phyloP scores from a whole-genome alignment of 2,113 vertebrate genomes.

The Argyrosomus japonicus region DNA sequence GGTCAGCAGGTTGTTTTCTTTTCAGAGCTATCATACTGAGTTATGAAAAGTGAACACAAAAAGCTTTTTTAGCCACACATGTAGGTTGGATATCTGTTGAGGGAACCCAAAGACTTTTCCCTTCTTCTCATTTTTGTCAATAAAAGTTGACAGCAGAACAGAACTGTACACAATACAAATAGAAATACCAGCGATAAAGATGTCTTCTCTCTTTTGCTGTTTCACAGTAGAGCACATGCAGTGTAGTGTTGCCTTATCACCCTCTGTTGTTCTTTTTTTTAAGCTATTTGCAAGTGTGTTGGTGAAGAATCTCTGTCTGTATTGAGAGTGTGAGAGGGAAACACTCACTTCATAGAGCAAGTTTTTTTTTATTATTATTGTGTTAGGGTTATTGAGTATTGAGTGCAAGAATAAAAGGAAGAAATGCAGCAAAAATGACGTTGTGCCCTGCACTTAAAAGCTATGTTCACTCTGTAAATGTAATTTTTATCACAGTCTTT shows the following conservation, averaged over 20 bases:
- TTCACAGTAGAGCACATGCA: slow-evolving; percentile 10
- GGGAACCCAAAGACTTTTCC: not conserved
- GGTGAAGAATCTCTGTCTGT: slow-evolving; percentile 1
- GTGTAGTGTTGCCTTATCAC: not conserved
- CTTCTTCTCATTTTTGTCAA: not conserved
- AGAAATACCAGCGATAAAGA: not conserved
- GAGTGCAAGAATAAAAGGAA: slow-evolving; percentile 6
- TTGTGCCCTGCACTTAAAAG: slow-evolving; percentile 19
- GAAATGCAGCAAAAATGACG: slow-evolving; percentile 32
- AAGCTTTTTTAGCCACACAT: not conserved
- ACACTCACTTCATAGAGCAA: slow-evolving; percentile 23
- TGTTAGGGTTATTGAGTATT: not conserved
- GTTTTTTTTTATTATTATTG: not conserved
- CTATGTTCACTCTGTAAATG: slow-evolving; percentile 4
- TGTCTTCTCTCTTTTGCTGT: not conserved
- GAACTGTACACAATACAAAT: not conserved
- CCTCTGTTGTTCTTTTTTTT: not conserved
- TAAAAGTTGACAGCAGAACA: not conserved
- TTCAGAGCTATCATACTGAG: not conserved
- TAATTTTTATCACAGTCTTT: slow-evolving; percentile 13
- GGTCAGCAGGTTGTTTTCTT: not conserved
- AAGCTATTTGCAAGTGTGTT: not conserved
- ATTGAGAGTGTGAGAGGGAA: not conserved
- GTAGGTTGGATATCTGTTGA: not conserved
- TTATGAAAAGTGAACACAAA: not conserved